These are phyloP conservation scores for Muscicapa comitata DNA, from an alignment of 2,797 vertebrate genomes.

Conservation along the genomic window DNA sequence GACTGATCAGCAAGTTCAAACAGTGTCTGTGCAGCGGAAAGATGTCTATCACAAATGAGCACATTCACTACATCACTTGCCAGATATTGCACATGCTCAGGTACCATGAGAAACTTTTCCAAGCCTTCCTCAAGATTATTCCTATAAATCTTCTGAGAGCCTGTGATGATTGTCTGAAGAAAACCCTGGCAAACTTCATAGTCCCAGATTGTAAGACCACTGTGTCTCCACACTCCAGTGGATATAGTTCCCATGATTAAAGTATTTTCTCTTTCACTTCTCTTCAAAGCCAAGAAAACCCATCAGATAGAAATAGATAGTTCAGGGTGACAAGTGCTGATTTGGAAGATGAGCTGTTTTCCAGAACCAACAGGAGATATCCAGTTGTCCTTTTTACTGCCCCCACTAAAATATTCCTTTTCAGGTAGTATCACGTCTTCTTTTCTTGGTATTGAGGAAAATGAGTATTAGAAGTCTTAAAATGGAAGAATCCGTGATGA, in stretches of 20 bases:
- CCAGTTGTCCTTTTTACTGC: neutral
- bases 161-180: neutral
- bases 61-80: neutral
- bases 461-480: neutral
- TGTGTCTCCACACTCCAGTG: neutral
- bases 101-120: neutral
- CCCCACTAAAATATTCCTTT: neutral
- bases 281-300: neutral
- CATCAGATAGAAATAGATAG: neutral
- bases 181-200: neutral
- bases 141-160: neutral
- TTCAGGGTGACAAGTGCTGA: neutral
- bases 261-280: neutral
- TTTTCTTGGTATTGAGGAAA: neutral
- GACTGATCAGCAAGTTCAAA: constrained; percentile 44
- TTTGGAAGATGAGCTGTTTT: neutral
- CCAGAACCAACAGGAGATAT: neutral
- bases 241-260: neutral
- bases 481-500: neutral
- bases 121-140: neutral
- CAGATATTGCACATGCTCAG: neutral
- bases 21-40: constrained; percentile 32
- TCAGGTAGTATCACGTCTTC: neutral
- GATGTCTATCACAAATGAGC: constrained; percentile 42
- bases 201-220: neutral